Conservation (phyloP, 2,113 vertebrate species). For the Orycteropus afer region DNA sequence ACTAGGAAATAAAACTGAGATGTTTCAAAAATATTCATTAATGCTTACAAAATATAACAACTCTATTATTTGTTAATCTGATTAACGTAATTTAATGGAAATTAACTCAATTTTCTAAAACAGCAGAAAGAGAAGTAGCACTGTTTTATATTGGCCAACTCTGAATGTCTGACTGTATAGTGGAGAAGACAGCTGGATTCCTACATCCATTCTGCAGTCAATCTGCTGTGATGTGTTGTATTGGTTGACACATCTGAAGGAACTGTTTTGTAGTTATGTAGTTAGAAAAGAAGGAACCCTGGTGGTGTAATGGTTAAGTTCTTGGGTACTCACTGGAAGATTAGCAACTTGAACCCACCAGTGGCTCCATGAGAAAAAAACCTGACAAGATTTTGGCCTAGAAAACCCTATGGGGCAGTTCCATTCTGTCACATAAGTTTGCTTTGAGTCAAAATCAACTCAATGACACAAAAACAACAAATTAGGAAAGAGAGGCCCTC, state of each 20-base stretch:
- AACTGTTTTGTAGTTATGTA: background rate
- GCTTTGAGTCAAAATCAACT: too few relatives aligned
- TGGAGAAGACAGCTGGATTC: background rate
- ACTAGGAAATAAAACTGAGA: conserved; percentile 28
- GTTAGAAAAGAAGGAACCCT: too few relatives aligned
- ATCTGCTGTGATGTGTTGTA: background rate
- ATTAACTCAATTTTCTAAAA: background rate
- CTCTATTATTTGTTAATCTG: background rate
- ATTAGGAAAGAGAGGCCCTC: background rate
- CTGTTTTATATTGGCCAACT: background rate
- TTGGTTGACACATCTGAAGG: background rate
- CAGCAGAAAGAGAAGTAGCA: background rate
- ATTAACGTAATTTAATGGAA: background rate
- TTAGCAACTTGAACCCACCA: too few relatives aligned
- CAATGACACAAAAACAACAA: too few relatives aligned
- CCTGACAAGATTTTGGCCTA: too few relatives aligned
- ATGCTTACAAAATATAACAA: conserved; percentile 16
- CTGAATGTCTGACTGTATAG: background rate
- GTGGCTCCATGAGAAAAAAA: too few relatives aligned
- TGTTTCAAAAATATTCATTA: background rate
- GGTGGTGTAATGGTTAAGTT: too few relatives aligned
- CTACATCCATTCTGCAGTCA: background rate
- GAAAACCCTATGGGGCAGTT: too few relatives aligned
- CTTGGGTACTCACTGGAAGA: too few relatives aligned
- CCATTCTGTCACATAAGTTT: too few relatives aligned